Base-by-base conservation (phyloP, 92 coral and sea anemone genomes). In the Pocillopora meandrina region DNA sequence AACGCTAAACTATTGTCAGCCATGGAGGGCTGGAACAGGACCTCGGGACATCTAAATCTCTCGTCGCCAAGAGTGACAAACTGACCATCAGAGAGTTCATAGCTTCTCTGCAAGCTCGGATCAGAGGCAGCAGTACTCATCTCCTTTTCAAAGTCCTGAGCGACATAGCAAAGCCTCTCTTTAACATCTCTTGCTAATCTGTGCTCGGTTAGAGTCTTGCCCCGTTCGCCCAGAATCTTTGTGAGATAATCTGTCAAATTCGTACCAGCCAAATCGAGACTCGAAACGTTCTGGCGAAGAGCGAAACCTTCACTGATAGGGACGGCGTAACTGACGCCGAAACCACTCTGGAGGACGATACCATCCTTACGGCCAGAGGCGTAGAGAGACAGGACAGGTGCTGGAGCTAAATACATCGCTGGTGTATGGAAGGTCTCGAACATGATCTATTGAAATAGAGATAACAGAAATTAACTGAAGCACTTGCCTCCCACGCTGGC, bases 21-120 rank as follows among this genome's bases (percentile, higher is more conserved):
- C 63, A 84, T 88, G 18, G 96, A 90, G 18, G 96, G 98, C 75
- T 94, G 98, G 76, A 94, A 92, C 61, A 95, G 71, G 1, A 96
- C 94, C 80, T 95, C 98, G 0, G 98, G 98, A 61, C 98, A 95
- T 60, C 98, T 84, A 93, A 94, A 90, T 65, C 98, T 56, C 93
- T 95, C 98, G 79, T 90, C 88, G 69, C 98, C 94, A 84, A 95
- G 90, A 90, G 98, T 95, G 89, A 95, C 88, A 55, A 88, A 92
- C 77, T 90, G 98, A 1, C 98, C 97, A 62, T 95, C 97, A 14
- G 98, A 97, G 36, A 95, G 89, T 87, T 90, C 95, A 67, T 95
- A 83, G 57, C 65, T 83, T 49, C 55, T 83, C 61, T 95, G 95
- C 81, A 95, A 77, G 69, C 95, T 91, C 23, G 98, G 90, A 84